Conservation (phyloP, 1,140 invertebrate genomes). For the Eulimnadia texana region DNA sequence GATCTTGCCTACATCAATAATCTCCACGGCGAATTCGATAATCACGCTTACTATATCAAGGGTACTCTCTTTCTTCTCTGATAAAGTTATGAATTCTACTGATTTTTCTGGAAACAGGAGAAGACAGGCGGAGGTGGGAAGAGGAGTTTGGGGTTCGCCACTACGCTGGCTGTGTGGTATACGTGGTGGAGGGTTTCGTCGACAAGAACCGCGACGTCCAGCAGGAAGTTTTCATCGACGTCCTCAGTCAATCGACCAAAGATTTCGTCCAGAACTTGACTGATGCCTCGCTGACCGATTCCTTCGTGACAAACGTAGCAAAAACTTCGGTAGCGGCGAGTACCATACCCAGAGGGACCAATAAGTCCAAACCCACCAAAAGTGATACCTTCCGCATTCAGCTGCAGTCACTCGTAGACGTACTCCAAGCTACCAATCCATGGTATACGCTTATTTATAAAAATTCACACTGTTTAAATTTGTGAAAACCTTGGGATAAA, state of each 20-base stretch:
- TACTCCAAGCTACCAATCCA: slow-evolving; percentile 76
- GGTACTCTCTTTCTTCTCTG: too few species aligned
- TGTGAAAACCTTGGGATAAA: background rate
- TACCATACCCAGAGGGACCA: slow-evolving; percentile 68
- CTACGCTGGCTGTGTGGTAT: slow-evolving; percentile 88
- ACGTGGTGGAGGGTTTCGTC: slow-evolving; percentile 82
- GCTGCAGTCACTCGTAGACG: slow-evolving; percentile 77
- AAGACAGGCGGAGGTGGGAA: slow-evolving; percentile 75
- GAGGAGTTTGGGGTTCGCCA: slow-evolving; percentile 81
- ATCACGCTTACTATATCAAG: slow-evolving; percentile 72
- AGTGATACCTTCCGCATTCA: slow-evolving; percentile 85
- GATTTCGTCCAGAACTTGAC: slow-evolving; percentile 71
- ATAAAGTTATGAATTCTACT: too few species aligned
- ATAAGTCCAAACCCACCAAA: slow-evolving; percentile 82
- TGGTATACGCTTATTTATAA: too few species aligned
- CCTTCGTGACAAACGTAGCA: background rate
- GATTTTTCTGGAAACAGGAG: slow-evolving; percentile 29
- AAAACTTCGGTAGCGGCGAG: slow-evolving; percentile 19
- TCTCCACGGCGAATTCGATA: slow-evolving; percentile 75
- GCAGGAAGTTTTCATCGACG: slow-evolving; percentile 88
- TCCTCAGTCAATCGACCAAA: slow-evolving; percentile 71
- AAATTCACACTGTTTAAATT: background rate
- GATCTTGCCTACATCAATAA: slow-evolving; percentile 80
- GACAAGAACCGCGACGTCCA: slow-evolving; percentile 93
- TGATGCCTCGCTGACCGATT: background rate